Percentiles rank a stretch among this genome's conserved stretches.
phyloP scores from a whole-genome alignment of 2,797 vertebrate species.

The Chrysocyon brachyurus region DNA sequence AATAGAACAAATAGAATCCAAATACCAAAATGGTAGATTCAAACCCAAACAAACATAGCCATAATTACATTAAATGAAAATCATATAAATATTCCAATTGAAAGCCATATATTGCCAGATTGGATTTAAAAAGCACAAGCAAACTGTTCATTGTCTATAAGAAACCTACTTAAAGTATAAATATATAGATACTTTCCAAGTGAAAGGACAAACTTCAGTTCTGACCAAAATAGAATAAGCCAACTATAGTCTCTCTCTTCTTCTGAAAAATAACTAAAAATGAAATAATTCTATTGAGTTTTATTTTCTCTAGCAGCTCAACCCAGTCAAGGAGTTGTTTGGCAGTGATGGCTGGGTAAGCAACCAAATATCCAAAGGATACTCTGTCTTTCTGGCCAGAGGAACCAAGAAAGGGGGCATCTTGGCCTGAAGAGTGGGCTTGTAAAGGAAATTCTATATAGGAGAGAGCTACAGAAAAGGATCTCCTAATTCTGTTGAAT shows the following conservation, averaged over 20 bases:
- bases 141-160: constrained; percentile 37
- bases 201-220: constrained; percentile 7
- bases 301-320: constrained; percentile 7
- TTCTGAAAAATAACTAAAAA: constrained; percentile 40
- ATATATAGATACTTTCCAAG: constrained; percentile 3
- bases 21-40: constrained; percentile 50
- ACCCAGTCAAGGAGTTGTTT: background rate
- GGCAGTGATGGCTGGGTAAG: background rate
- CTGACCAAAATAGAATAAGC: background rate
- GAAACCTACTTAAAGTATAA: background rate
- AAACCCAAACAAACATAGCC: constrained; percentile 56
- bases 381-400: background rate
- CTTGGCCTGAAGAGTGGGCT: background rate
- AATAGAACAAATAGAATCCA: constrained; percentile 1
- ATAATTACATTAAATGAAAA: constrained; percentile 49
- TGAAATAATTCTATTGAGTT: background rate
- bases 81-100: constrained; percentile 33
- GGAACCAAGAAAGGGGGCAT: background rate
- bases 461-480: background rate
- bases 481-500: constrained; percentile 30
- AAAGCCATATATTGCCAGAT: background rate
- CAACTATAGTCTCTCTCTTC: background rate
- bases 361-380: background rate
- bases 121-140: background rate
- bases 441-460: background rate